Percentiles rank a stretch among this genome's conserved stretches.
Evolutionary conservation across 1,140 invertebrate species (phyloP).

Genomic region (Drosophila novamexicana): DNA sequence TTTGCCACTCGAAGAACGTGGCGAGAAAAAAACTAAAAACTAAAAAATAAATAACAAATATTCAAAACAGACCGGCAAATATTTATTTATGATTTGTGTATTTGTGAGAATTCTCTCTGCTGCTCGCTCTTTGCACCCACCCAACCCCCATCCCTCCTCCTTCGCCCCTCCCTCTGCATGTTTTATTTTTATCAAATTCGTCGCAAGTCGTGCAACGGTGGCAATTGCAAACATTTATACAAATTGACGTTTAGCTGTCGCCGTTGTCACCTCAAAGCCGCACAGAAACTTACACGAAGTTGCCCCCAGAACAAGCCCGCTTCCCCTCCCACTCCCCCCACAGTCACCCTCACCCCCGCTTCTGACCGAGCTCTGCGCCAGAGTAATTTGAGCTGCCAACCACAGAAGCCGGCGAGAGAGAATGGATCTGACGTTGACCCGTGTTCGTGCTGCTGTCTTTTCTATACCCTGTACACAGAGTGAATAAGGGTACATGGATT

Average conservation of each 20-base stretch:
- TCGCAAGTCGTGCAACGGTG: slow-evolving; percentile 43
- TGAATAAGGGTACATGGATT: neutral
- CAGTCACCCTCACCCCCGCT: neutral
- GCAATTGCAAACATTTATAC: slow-evolving; percentile 70
- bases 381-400: slow-evolving; percentile 69
- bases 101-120: slow-evolving; percentile 11
- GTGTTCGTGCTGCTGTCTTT: neutral
- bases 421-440: slow-evolving; percentile 4
- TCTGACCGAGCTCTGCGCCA: neutral
- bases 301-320: neutral
- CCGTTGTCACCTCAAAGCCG: slow-evolving; percentile 58
- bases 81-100: slow-evolving; percentile 61
- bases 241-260: slow-evolving; percentile 69
- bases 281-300: slow-evolving; percentile 39
- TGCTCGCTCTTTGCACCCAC: neutral
- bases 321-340: neutral
- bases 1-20: slow-evolving; percentile 43
- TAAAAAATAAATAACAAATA: neutral
- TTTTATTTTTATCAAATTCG: slow-evolving; percentile 61
- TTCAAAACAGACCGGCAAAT: slow-evolving; percentile 40
- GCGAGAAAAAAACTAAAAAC: slow-evolving; percentile 29
- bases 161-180: neutral
- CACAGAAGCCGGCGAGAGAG: slow-evolving; percentile 42
- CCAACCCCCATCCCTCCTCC: slow-evolving; percentile 6
- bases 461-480: neutral